phyloP scores from a whole-genome alignment of 2,113 vertebrate species.

The Eidolon helvum region DNA sequence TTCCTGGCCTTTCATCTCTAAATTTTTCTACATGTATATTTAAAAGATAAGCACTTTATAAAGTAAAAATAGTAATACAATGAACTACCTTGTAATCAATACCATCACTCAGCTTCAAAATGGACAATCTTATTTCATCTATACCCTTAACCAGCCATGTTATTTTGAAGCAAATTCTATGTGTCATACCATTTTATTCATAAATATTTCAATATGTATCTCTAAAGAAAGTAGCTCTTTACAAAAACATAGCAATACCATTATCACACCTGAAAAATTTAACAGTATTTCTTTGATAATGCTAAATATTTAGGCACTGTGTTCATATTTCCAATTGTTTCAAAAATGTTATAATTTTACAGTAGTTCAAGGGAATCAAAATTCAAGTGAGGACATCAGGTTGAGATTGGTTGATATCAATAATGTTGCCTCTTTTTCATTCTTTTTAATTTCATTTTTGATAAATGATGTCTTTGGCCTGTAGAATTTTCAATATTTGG shows the following conservation, averaged over 20 bases:
- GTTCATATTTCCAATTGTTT: background rate
- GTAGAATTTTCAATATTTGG: background rate
- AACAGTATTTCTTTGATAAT: background rate
- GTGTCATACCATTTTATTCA: background rate
- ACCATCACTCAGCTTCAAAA: background rate
- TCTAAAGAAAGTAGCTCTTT: background rate
- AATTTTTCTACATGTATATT: background rate
- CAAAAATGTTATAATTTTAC: background rate
- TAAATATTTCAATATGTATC: background rate
- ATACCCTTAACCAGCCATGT: background rate
- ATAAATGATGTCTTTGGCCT: background rate
- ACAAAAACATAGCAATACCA: background rate
- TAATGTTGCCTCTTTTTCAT: background rate
- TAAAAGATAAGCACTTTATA: background rate
- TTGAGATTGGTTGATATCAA: background rate
- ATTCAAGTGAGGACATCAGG: background rate
- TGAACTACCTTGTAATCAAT: background rate
- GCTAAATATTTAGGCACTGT: background rate
- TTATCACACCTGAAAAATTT: background rate
- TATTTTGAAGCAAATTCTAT: background rate
- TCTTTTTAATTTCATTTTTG: background rate
- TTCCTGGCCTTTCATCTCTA: background rate
- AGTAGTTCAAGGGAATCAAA: background rate
- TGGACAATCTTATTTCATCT: background rate
- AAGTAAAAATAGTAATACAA: background rate